Conservation (phyloP, 2,113 vertebrate genomes). For the Phylloscopus whistleri region DNA sequence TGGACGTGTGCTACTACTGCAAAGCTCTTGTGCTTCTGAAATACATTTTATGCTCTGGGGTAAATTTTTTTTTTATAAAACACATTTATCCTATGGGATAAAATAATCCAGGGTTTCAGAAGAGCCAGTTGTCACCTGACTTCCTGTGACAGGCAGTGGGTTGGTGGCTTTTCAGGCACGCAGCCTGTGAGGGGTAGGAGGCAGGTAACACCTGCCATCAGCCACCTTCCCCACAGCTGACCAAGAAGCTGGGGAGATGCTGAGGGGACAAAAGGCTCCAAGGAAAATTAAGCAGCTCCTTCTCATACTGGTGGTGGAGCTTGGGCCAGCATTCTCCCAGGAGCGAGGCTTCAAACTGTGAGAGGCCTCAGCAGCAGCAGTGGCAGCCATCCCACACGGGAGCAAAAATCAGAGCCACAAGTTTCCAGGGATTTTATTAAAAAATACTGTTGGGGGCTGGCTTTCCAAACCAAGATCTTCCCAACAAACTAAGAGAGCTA, state of each 20-base stretch:
- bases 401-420: neutral
- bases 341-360: fast-evolving
- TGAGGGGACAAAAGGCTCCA: neutral
- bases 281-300: neutral
- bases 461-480: neutral
- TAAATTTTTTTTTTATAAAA: neutral
- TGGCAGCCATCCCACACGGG: neutral
- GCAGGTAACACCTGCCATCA: fast-evolving
- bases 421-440: neutral
- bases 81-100: neutral
- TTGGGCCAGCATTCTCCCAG: fast-evolving
- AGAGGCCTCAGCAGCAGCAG: fast-evolving
- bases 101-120: neutral
- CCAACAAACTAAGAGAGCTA: neutral
- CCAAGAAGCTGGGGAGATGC: fast-evolving
- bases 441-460: fast-evolving
- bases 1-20: conserved; percentile 34
- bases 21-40: neutral
- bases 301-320: neutral
- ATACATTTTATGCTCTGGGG: fast-evolving
- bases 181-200: fast-evolving
- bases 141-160: neutral
- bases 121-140: neutral
- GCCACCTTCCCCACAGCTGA: fast-evolving
- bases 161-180: fast-evolving